These are phyloP conservation scores for Tiliqua scincoides DNA, from an alignment of 2,113 vertebrate genomes.

Conservation along the genomic window DNA sequence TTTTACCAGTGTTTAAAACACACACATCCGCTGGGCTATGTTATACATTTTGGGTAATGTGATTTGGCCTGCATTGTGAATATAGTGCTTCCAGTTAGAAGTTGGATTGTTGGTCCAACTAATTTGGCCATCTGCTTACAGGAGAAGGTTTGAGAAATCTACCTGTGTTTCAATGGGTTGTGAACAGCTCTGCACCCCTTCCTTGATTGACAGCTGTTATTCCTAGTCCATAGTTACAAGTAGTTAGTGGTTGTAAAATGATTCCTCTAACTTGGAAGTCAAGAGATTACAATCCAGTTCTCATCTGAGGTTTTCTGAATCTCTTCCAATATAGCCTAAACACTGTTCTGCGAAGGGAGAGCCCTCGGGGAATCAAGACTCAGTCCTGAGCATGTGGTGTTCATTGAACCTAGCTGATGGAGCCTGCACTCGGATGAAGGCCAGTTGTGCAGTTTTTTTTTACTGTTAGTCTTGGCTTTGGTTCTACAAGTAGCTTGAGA, in stretches of 20 bases:
- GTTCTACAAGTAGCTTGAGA: background rate
- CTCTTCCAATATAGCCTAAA: conserved; percentile 68
- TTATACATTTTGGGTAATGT: no score
- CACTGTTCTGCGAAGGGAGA: conserved; percentile 59
- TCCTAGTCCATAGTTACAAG: background rate
- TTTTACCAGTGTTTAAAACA: no score
- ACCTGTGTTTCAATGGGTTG: background rate
- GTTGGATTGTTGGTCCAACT: background rate
- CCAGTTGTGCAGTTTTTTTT: conserved; percentile 66
- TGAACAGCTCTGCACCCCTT: background rate
- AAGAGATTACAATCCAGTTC: conserved; percentile 49
- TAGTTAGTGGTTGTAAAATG: conserved; percentile 9
- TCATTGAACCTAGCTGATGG: conserved; percentile 64
- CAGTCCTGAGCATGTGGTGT: conserved; percentile 60
- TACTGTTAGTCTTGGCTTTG: conserved; percentile 56
- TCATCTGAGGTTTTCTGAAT: conserved; percentile 71
- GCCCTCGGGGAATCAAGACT: conserved; percentile 62
- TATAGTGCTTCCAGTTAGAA: background rate
- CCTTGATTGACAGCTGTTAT: background rate
- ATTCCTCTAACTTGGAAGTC: conserved; percentile 34
- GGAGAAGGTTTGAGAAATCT: background rate
- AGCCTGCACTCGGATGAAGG: conserved; percentile 64
- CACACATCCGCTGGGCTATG: no score
- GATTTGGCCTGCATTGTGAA: no score
- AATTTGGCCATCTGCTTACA: background rate